Evolutionary conservation across 2,888 invertebrate genomes (phyloP), one percentile per base, ranked within the genome.

Genomic region (Noctuana brunneofusca): DNA sequence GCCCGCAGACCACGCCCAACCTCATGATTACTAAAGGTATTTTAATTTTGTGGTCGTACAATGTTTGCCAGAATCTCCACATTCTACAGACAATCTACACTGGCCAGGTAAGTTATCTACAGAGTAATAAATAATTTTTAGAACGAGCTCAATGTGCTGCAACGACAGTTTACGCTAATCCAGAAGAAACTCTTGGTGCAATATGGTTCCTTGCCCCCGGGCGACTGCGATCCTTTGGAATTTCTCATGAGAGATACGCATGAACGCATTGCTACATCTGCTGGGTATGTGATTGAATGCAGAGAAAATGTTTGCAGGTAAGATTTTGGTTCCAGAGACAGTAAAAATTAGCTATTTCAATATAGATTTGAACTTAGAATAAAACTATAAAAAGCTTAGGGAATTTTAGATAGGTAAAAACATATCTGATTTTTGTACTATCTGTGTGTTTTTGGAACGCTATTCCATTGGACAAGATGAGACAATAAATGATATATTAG

Each of bases 161-260:
- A 95, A 68, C 92, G 93, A 30, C 97, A 97, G 80, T 95, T 96
- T 79, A 93, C 96, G 50, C 89, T 95, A 63, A 93, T 97, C 35
- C 96, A 97, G 83, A 94, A 95, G 76, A 91, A 95, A 66, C 87
- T 97, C 38, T 87, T 97, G 65, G 94, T 95, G 1, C 95, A 96
- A 76, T 95, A 96, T 75, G 96, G 96, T 69, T 96, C 97, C 64
- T 93, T 95, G 75, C 96, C 95, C 57, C 95, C 96, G 0, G 93
- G 94, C 1, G 94, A 96, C 46, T 91, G 97, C 65, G 93, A 93
- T 49, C 94, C 95, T 63, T 83, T 97, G 55, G 95, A 96, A 78
- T 93, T 93, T 53, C 85, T 97, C 5, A 90, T 96, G 75, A 93
- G 94, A 64, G 95, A 95, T 65, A 96, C 96, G 0, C 94, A 95